These are phyloP conservation scores for Phengaris arion DNA, from an alignment of 2,888 invertebrate genomes.

Conservation along the genomic window DNA sequence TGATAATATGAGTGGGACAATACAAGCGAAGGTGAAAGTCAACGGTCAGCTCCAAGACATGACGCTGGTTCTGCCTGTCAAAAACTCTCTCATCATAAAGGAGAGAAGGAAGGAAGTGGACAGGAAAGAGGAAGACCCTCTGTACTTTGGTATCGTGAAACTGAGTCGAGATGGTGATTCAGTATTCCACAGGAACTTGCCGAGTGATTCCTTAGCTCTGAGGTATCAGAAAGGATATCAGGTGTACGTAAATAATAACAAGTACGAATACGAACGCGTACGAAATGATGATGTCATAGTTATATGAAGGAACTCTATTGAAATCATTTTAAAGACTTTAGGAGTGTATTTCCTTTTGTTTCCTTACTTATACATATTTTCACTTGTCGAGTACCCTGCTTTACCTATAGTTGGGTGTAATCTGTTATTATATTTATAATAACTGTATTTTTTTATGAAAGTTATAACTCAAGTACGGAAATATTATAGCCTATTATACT, in stretches of 20 bases:
- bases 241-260: conserved; percentile 43
- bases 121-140: conserved; percentile 47
- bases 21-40: conserved; percentile 68
- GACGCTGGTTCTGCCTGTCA: conserved; percentile 60
- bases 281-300: conserved; percentile 55
- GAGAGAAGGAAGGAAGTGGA: conserved; percentile 51
- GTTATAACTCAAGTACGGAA: too few species aligned
- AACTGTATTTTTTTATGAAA: too few species aligned
- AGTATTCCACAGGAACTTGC: conserved; percentile 52
- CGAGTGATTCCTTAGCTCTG: conserved; percentile 62
- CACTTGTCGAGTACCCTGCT: background rate
- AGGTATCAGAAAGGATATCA: conserved; percentile 69
- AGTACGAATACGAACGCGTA: conserved; percentile 50
- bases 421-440: too few species aligned
- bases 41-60: conserved; percentile 55
- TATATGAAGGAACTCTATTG: conserved; percentile 30
- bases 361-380: background rate
- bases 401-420: too few species aligned
- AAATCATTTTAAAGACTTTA: background rate
- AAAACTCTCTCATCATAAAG: conserved; percentile 60
- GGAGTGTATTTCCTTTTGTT: background rate
- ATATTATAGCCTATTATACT: too few species aligned
- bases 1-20: conserved; percentile 56
- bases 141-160: conserved; percentile 68
- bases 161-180: conserved; percentile 57